Percentiles rank a stretch among this genome's conserved stretches.
phyloP scores from a whole-genome alignment of 1,140 invertebrate species.

The Panulirus ornatus region DNA sequence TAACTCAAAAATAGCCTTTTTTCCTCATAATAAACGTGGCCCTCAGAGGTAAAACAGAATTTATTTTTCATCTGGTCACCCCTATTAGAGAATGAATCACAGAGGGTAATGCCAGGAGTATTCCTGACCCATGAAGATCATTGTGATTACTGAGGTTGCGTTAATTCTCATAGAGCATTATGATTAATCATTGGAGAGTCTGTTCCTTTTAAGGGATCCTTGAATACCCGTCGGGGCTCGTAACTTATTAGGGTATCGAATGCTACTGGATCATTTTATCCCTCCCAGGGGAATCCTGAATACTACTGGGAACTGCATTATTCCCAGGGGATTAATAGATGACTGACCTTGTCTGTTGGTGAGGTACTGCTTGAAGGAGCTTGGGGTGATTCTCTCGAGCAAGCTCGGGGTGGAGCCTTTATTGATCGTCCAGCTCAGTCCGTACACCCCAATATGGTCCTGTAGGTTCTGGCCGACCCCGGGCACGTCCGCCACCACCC shows the following conservation, averaged over 20 bases:
- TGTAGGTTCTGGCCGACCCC: constrained; percentile 33
- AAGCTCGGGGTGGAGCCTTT: neutral
- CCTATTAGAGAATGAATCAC: too few species aligned
- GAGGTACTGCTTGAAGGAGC: neutral
- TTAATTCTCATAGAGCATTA: neutral
- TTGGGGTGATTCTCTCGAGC: neutral
- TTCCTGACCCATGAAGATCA: too few species aligned
- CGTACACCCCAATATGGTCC: constrained; percentile 1
- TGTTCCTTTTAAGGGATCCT: too few species aligned
- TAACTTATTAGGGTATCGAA: neutral
- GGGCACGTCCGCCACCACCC: constrained; percentile 11
- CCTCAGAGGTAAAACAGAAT: too few species aligned
- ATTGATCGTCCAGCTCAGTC: neutral
- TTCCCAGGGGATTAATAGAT: neutral
- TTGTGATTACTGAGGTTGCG: too few species aligned
- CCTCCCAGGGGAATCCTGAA: too few species aligned
- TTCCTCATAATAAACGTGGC: too few species aligned
- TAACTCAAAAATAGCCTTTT: too few species aligned
- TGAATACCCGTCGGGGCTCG: too few species aligned
- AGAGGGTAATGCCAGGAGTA: too few species aligned
- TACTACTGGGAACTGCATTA: too few species aligned
- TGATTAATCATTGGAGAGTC: neutral
- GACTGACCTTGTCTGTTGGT: constrained; percentile 2
- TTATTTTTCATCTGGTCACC: too few species aligned
- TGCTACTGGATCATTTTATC: neutral